Evolutionary conservation across 2,888 invertebrate genomes (phyloP).

Genomic region (Cosmorhoe ocellata): DNA sequence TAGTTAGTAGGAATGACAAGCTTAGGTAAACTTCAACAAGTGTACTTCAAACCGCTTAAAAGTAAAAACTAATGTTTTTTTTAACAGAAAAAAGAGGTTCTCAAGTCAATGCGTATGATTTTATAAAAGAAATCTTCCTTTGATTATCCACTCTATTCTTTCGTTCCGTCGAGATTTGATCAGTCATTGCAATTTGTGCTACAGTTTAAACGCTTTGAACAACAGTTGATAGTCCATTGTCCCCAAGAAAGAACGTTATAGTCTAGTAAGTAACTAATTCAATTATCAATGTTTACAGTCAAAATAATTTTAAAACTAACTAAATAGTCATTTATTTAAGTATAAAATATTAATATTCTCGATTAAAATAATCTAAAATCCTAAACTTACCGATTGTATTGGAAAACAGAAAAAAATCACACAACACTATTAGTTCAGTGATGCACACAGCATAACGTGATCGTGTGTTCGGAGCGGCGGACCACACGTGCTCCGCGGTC

Average conservation of each 20-base stretch:
- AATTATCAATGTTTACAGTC: background rate
- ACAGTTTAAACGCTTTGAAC: conserved; percentile 33
- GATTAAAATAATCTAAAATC: background rate
- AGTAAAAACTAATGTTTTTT: too few species aligned
- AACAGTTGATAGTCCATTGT: conserved; percentile 20
- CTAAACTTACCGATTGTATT: conserved; percentile 51
- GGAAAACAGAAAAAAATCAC: conserved; percentile 38
- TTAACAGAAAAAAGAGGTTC: too few species aligned
- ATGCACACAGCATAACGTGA: conserved; percentile 66
- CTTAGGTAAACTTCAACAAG: too few species aligned
- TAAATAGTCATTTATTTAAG: background rate
- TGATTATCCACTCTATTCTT: conserved; percentile 33
- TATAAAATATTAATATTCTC: too few species aligned
- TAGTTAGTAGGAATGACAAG: too few species aligned
- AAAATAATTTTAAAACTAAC: conserved; percentile 8
- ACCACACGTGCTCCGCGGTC: conserved; percentile 46
- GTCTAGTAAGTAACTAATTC: too few species aligned
- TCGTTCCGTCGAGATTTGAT: conserved; percentile 38
- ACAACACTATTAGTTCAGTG: conserved; percentile 52
- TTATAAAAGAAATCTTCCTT: background rate
- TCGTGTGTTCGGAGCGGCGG: conserved; percentile 42
- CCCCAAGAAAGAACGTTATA: conserved; percentile 4
- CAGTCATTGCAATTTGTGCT: conserved; percentile 39
- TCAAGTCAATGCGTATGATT: too few species aligned
- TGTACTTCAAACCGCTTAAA: too few species aligned